Conservation (phyloP, 1,140 invertebrate species). For the Oreohelix idahoensis region DNA sequence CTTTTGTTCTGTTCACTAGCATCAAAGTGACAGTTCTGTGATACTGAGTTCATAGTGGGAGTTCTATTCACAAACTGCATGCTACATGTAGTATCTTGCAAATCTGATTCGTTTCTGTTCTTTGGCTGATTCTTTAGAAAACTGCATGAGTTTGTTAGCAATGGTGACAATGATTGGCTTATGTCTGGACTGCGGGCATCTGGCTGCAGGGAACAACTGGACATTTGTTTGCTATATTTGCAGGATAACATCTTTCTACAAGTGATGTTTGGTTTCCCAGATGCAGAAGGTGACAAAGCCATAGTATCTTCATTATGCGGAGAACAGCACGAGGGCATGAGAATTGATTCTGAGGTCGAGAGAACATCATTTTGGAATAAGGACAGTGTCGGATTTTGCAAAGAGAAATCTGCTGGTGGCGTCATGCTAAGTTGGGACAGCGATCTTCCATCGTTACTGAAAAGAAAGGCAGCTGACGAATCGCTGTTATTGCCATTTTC, state of each 20-base stretch:
- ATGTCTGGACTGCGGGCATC: neutral
- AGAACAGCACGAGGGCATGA: conserved; percentile 2
- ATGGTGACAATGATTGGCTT: neutral
- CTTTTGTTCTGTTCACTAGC: neutral
- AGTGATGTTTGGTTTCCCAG: neutral
- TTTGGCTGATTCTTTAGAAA: neutral
- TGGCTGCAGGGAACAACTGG: neutral
- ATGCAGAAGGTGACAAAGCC: neutral
- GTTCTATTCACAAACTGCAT: neutral
- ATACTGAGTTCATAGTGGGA: neutral
- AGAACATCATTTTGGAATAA: conserved; percentile 21
- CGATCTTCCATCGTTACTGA: neutral
- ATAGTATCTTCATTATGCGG: too few relatives aligned
- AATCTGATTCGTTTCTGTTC: neutral
- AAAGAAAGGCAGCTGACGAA: neutral
- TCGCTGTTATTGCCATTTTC: neutral
- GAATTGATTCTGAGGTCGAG: conserved; percentile 8
- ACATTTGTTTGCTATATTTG: neutral
- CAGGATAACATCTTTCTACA: neutral
- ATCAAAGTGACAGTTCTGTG: neutral
- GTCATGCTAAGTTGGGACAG: neutral
- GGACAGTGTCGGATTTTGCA: conserved; percentile 24
- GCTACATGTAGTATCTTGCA: neutral
- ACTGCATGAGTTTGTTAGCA: neutral
- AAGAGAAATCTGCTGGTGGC: neutral